Conservation (phyloP, 2,888 invertebrate genomes). For the Leptarthrus brevirostris region DNA sequence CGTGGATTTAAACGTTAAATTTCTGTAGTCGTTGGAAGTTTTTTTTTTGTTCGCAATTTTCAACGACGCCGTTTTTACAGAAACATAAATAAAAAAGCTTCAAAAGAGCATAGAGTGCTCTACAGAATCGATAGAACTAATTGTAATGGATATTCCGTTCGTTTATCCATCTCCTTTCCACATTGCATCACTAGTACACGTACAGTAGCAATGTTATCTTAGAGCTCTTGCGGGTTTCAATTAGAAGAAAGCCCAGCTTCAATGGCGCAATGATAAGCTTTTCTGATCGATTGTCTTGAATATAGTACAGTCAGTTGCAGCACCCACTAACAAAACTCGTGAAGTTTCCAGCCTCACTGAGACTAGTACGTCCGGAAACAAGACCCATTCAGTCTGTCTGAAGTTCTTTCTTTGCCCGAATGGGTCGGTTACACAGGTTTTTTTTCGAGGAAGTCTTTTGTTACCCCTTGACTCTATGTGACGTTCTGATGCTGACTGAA, state of each 20-base stretch:
- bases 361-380: not conserved
- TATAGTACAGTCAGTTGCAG: conserved; percentile 10
- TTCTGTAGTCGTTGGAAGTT: not conserved
- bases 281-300: conserved; percentile 10
- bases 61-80: not conserved
- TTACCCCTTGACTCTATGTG: conserved; percentile 17
- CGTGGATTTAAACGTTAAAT: not conserved
- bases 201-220: not conserved
- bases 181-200: too few relatives aligned
- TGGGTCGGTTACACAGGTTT: not conserved
- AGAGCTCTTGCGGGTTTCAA: not conserved
- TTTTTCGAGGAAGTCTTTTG: conserved; percentile 14
- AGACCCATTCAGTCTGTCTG: not conserved
- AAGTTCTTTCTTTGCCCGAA: not conserved
- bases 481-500: conserved; percentile 22
- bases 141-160: conserved; percentile 13
- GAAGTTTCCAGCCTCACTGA: not conserved
- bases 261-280: not conserved
- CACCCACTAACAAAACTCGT: not conserved
- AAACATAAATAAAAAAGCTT: not conserved
- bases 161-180: conserved; percentile 1
- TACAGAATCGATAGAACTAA: conserved; percentile 8
- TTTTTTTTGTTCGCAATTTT: not conserved
- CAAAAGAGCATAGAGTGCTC: not conserved
- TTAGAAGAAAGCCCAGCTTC: not conserved